Base-by-base conservation (phyloP, 2,888 invertebrate genomes). In the Synanthedon formicaeformis region DNA sequence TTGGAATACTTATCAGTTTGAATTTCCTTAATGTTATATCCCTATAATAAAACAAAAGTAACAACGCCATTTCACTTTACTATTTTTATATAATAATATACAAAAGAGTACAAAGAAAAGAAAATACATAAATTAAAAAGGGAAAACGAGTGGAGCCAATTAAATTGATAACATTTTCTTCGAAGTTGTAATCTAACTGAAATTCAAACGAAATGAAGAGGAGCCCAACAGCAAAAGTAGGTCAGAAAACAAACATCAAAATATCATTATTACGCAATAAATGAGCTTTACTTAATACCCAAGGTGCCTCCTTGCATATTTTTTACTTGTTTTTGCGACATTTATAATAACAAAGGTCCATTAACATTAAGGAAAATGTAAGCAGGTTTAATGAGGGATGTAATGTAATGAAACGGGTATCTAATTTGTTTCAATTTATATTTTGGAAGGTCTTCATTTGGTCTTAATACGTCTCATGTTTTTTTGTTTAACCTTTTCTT, bases 201-300 rank as follows among this genome's bases (percentile, higher is more conserved):
- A 53, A 54, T 34, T 51, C 52, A 54, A 54, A 52, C 50, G 50
- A 40, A 52, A 40, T 27, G 48, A 41, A 54, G 48, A 50, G 13
- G 48, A 50, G 40, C 13, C 34, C 34, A 34, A 34, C 10, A 51
- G 12, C 8, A 51, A 54, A n/a, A 54, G 41, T 54, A 52, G 41
- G 45, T 45, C 14, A 50, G 41, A 40, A 54, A 51, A 50, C 40
- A 52, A 52, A 54, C 51, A 54, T 50, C 27, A 41, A 52, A 52
- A 54, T 50, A 50, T 40, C 51, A 51, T 54, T 54, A 54, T 41
- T 48, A 48, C 18, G 48, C 40, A 52, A 23, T 51, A 12, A 18
- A 53, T 41, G 51, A 53, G 53, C 45, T 53, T 53, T 53, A 50
- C 50, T 23, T 52, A 50, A 50, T 52, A 50, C 49, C 52, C 50